Base-by-base conservation (phyloP, 2,888 invertebrate species). In the Pyrochroa serraticornis region DNA sequence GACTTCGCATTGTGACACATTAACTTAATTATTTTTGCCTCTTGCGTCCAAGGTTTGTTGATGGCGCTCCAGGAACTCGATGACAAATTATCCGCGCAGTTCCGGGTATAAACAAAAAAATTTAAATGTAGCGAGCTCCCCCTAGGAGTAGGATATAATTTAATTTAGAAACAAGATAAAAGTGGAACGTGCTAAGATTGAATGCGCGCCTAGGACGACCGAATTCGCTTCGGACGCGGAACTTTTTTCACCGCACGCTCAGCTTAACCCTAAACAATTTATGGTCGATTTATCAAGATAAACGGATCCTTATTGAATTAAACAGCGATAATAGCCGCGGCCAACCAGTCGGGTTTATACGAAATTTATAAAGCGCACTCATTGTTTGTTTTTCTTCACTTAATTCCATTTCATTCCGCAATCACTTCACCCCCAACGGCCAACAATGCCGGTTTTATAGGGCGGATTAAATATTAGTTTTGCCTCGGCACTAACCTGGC, bases 281-380 rank as follows among this genome's bases (percentile, higher is more conserved):
- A 76, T 75, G 69, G 75, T 67, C 75, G 71, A 75, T 75, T 75
- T 75, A 76, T 76, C 74, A 71, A 71, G 75, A 75, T 75, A 75
- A 74, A 74, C 72, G 71, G 70, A 69, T 71, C 71, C 72, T 76
- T 75, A 77, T 77, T 76, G 77, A 77, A 77, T 77, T 75, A 77
- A 76, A 76, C 71, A 71, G 74, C 74, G 75, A 75, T 77, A 77
- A 77, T 76, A 68, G 74, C 62, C 50, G 55, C 60, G 63, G 64
- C 65, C 62, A 62, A 66, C 63, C 67, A 60, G 59, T 62, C 59
- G 64, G 63, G 63, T 60, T 63, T 62, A 64, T 65, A 59, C 63
- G 62, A 66, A 67, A 67, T 70, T 71, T 71, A 70, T 68, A 67
- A 66, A 67, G 62, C 58, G 41, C 48, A 52, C 47, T 48, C 55